Conservation (phyloP, 2,113 vertebrate species). For the Alaudala cheleensis region DNA sequence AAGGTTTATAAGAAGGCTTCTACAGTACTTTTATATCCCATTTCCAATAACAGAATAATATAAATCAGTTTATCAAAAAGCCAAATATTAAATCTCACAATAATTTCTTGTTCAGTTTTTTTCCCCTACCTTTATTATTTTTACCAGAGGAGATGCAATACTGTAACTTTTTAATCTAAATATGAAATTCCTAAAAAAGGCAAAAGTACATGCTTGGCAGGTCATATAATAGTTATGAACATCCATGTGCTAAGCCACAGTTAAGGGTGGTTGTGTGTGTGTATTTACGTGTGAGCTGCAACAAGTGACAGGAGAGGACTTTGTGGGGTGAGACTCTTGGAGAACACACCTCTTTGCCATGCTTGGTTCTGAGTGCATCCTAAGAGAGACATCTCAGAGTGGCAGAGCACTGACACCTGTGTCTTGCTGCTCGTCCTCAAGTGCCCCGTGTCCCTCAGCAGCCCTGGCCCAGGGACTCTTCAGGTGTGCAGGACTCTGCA, state of each 20-base stretch:
- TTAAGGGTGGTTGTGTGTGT: too few species aligned
- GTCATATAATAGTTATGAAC: not conserved
- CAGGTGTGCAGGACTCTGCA: not conserved
- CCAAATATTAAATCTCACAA: not conserved
- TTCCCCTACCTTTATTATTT: not conserved
- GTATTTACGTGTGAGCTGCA: not conserved
- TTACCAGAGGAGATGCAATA: not conserved
- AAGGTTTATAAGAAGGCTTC: conserved; percentile 11
- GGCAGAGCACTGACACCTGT: rapidly evolving
- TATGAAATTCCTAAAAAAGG: not conserved
- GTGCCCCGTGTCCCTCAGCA: not conserved
- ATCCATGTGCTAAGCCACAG: not conserved
- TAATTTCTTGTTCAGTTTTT: not conserved
- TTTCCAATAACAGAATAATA: conserved; percentile 18
- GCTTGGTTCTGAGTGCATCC: not conserved
- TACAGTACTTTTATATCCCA: conserved; percentile 11
- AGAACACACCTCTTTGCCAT: not conserved
- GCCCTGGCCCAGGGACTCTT: not conserved
- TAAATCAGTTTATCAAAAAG: conserved; percentile 34
- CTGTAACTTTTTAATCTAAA: not conserved
- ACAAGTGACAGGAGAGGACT: not conserved
- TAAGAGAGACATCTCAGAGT: not conserved
- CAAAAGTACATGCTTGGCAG: not conserved
- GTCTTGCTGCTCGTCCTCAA: not conserved
- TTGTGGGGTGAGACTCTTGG: not conserved